Evolutionary conservation across 2,797 vertebrate species (phyloP).

Genomic region (Myotis findleyi): DNA sequence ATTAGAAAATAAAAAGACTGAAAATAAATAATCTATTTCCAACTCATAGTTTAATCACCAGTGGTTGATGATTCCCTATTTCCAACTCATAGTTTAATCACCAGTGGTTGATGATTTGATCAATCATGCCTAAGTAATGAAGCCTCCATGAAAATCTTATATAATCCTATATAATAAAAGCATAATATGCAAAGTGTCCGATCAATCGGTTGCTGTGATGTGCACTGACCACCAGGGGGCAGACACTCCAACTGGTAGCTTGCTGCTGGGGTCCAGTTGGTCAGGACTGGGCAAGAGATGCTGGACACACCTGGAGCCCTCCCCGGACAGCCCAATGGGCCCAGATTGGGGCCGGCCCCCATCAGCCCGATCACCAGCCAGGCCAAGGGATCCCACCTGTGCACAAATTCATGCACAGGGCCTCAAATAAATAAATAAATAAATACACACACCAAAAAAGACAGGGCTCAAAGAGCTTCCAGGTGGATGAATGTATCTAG

Average conservation of each 20-base stretch:
- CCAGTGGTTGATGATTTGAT: background rate
- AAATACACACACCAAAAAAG: background rate
- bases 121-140: background rate
- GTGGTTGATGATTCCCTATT: background rate
- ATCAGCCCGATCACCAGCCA: too few species aligned
- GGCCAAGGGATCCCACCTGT: too few species aligned
- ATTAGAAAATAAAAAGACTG: background rate
- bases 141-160: background rate
- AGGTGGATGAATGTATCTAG: background rate
- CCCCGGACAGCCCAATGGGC: too few species aligned
- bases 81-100: background rate
- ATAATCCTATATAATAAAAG: background rate
- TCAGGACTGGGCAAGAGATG: too few species aligned
- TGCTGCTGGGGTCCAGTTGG: too few species aligned
- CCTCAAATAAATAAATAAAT: too few species aligned
- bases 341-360: rapidly evolving
- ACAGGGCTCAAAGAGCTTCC: background rate
- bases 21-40: background rate
- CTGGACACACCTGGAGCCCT: too few species aligned
- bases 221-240: too few species aligned
- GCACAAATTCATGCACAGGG: too few species aligned
- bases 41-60: background rate
- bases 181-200: too few species aligned
- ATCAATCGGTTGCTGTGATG: too few species aligned
- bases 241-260: too few species aligned